Conservation (phyloP, 2,888 invertebrate genomes). For the Leptothorax acervorum region DNA sequence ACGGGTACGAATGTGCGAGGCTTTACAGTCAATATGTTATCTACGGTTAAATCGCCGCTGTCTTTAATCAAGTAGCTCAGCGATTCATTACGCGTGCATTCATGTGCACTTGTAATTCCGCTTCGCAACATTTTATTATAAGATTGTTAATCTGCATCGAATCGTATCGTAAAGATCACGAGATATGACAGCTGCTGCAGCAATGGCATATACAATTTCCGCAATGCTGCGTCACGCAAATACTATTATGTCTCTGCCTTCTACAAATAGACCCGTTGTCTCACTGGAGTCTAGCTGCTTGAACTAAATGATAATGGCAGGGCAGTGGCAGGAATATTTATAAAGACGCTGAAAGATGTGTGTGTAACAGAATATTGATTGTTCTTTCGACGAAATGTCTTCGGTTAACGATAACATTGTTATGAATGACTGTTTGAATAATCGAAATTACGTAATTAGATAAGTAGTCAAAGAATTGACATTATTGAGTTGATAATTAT, state of each 20-base stretch:
- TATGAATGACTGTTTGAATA: background rate
- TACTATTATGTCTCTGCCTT: conserved; percentile 51
- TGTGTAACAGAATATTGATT: background rate
- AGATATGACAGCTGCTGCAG: conserved; percentile 67
- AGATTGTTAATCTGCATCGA: conserved; percentile 60
- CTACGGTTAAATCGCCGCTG: conserved; percentile 37
- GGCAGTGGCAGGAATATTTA: background rate
- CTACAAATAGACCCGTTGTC: conserved; percentile 43
- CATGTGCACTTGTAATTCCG: conserved; percentile 28
- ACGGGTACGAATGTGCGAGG: conserved; percentile 28
- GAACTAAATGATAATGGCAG: conserved; percentile 2
- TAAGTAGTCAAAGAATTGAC: background rate
- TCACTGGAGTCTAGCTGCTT: conserved; percentile 6
- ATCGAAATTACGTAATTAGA: background rate
- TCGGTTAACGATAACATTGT: background rate
- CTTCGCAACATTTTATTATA: conserved; percentile 49
- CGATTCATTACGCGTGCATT: conserved; percentile 43
- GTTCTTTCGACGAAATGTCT: background rate
- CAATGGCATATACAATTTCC: conserved; percentile 51
- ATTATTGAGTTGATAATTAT: background rate
- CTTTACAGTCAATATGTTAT: conserved; percentile 43
- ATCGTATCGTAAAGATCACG: conserved; percentile 68
- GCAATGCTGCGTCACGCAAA: conserved; percentile 64
- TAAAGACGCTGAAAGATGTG: background rate
- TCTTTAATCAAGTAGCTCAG: conserved; percentile 48